Evolutionary conservation across 2,113 vertebrate genomes (phyloP).

Genomic region (Zapornia atra): DNA sequence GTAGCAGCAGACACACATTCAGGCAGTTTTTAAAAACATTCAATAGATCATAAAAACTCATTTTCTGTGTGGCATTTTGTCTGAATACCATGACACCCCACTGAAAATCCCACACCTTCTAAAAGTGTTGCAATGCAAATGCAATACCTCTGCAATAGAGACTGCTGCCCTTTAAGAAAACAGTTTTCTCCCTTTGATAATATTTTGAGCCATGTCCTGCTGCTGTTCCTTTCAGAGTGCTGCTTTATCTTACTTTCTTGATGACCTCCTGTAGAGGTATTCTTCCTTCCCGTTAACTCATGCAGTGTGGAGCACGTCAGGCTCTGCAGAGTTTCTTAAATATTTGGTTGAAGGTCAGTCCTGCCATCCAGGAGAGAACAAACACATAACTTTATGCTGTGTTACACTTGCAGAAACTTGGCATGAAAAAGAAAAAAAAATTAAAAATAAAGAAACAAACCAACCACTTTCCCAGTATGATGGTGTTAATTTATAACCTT

Average conservation of each 20-base stretch:
- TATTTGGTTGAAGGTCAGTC: conserved; percentile 54
- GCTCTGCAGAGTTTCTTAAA: conserved; percentile 15
- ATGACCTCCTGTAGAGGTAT: conserved; percentile 16
- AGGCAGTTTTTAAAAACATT: neutral
- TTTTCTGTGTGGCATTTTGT: neutral
- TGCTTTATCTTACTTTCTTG: conserved; percentile 11
- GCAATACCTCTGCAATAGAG: neutral
- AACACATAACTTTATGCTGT: neutral
- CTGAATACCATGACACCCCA: neutral
- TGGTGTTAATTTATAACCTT: neutral
- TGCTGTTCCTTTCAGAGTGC: neutral
- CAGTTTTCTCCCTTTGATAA: neutral
- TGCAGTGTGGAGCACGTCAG: neutral
- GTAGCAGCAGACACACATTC: neutral
- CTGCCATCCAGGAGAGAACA: conserved; percentile 16
- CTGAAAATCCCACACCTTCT: neutral
- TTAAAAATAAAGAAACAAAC: too few relatives aligned
- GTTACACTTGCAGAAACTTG: neutral
- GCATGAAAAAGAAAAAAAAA: neutral
- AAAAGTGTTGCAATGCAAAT: neutral
- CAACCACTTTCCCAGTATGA: neutral
- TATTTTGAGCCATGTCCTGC: conserved; percentile 42
- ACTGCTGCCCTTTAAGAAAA: conserved; percentile 22
- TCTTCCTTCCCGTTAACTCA: conserved; percentile 6
- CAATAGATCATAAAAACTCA: neutral